Conservation (phyloP, 2,888 invertebrate genomes). For the Linyphia triangularis region DNA sequence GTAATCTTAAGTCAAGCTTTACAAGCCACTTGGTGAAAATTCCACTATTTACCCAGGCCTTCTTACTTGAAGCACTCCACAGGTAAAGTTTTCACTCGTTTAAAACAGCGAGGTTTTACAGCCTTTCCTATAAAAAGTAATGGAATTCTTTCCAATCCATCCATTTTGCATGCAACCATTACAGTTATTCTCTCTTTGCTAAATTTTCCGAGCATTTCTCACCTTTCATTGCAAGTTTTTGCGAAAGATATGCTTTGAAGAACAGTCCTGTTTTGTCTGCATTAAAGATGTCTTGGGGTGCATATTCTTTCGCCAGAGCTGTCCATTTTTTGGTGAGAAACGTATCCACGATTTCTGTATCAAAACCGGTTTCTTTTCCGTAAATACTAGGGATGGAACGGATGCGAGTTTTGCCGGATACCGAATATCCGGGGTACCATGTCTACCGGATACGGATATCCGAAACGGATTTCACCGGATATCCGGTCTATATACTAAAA, state of each 20-base stretch:
- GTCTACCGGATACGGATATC: no score
- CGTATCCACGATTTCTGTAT: background rate
- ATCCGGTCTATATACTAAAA: no score
- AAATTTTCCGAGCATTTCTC: constrained; percentile 22
- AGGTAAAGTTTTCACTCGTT: constrained; percentile 17
- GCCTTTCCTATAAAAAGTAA: constrained; percentile 16
- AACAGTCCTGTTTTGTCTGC: background rate
- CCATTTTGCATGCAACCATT: constrained; percentile 22
- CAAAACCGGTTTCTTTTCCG: background rate
- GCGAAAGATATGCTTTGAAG: background rate
- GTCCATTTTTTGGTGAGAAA: background rate
- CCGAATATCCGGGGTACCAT: no score
- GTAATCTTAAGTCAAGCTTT: background rate
- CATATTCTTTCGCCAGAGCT: background rate
- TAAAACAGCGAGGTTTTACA: constrained; percentile 8
- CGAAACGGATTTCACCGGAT: no score
- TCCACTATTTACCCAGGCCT: background rate
- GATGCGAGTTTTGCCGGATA: no score
- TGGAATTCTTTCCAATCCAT: constrained; percentile 1
- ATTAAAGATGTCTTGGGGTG: background rate
- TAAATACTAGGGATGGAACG: no score
- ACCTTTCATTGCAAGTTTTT: background rate
- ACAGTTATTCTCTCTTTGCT: constrained; percentile 18
- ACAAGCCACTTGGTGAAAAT: background rate
- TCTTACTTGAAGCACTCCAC: background rate